These are phyloP conservation scores for Felis chaus DNA, from an alignment of 2,113 vertebrate species.

Conservation along the genomic window DNA sequence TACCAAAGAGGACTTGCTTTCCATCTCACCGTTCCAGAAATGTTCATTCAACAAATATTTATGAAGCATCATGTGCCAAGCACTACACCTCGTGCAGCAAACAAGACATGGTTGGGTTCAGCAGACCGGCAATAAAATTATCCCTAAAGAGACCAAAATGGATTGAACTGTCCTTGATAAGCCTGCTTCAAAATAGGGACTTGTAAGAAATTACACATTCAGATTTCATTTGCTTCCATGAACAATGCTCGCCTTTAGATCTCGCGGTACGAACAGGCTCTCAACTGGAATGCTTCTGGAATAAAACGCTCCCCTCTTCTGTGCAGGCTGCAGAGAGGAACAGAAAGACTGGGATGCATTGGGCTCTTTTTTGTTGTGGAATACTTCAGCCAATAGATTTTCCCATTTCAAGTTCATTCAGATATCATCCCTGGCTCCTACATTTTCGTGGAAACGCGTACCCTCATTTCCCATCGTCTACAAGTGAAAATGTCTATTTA, in stretches of 20 bases:
- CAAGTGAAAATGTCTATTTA: neutral
- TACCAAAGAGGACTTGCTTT: neutral
- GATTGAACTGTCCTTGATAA: conserved; percentile 10
- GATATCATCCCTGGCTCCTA: neutral
- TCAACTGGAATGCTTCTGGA: neutral
- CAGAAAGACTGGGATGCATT: accelerated
- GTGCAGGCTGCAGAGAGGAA: neutral
- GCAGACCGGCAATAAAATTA: neutral
- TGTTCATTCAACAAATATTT: conserved; percentile 1
- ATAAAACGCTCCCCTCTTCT: neutral
- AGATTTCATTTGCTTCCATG: neutral
- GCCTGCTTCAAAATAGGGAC: neutral
- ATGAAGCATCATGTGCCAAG: neutral
- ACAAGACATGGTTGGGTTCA: neutral
- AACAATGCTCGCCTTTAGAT: neutral
- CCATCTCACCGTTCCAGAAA: neutral
- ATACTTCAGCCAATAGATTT: neutral
- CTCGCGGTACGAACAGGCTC: neutral
- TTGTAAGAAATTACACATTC: neutral
- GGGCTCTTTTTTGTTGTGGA: neutral
- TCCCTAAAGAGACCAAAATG: neutral
- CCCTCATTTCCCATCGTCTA: neutral
- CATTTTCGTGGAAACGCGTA: neutral
- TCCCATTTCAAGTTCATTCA: neutral
- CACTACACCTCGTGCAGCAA: neutral